Conservation (phyloP, 2,888 invertebrate genomes). For the Oithona nana region DNA sequence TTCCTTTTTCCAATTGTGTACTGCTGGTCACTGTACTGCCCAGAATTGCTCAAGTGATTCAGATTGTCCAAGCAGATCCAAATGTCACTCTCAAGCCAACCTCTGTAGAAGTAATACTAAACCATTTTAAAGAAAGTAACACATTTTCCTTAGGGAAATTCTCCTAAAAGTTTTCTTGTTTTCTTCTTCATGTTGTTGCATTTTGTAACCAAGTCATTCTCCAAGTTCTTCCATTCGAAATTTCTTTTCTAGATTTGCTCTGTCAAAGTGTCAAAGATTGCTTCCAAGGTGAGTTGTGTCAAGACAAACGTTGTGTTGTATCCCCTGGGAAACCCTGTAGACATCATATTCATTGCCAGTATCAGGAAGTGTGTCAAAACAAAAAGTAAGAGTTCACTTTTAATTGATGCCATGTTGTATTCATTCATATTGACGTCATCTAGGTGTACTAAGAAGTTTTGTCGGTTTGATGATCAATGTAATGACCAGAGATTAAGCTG, state of each 20-base stretch:
- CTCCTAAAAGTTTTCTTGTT: too few relatives aligned
- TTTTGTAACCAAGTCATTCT: too few relatives aligned
- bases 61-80: background rate
- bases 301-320: background rate
- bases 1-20: too few relatives aligned
- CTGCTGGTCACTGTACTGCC: background rate
- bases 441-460: background rate
- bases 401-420: too few relatives aligned
- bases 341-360: background rate
- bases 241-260: background rate
- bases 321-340: background rate
- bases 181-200: too few relatives aligned
- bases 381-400: background rate
- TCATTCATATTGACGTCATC: background rate
- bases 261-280: background rate
- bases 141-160: too few relatives aligned
- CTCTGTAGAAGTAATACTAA: background rate
- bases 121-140: background rate
- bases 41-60: background rate
- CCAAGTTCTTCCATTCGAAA: too few relatives aligned
- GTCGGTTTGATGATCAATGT: background rate
- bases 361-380: background rate
- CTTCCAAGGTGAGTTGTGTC: background rate
- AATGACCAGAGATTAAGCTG: background rate
- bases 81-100: background rate